These are phyloP conservation scores for Dicerorhinus sumatrensis DNA, from an alignment of 2,113 vertebrate genomes.

Conservation along the genomic window DNA sequence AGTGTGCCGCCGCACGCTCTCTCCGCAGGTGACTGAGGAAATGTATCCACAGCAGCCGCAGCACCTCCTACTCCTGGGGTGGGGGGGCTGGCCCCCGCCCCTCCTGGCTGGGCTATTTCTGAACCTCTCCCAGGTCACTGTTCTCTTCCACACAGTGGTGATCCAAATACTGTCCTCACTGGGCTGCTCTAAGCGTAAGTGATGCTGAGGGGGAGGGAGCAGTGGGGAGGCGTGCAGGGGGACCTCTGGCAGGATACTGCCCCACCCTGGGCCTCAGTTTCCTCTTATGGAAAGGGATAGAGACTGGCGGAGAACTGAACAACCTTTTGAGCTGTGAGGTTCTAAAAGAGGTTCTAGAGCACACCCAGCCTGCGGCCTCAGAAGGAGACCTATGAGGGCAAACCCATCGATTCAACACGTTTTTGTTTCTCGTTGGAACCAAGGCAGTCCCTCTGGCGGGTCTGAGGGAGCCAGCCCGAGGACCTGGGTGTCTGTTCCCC, in stretches of 20 bases:
- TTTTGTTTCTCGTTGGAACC: neutral
- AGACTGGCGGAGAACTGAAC: neutral
- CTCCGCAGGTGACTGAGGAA: conserved; percentile 47
- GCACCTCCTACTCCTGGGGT: neutral
- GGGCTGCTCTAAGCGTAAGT: neutral
- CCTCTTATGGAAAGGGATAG: neutral
- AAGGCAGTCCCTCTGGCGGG: neutral
- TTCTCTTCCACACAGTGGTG: neutral
- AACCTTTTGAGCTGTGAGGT: neutral
- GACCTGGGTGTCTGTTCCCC: neutral
- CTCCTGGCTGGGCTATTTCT: neutral
- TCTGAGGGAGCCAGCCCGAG: neutral
- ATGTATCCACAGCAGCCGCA: neutral
- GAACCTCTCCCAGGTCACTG: neutral
- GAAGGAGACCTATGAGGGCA: neutral
- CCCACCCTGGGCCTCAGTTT: neutral
- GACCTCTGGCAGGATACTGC: neutral
- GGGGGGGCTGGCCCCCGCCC: neutral
- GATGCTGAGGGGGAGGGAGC: neutral
- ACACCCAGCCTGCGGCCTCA: neutral
- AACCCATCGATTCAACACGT: neutral
- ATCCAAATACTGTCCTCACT: neutral
- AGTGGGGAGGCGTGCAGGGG: neutral
- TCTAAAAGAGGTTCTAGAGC: neutral
- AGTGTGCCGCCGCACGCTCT: neutral